A percentile compares a stretch with the other conserved stretches of the same genome.
These are phyloP conservation scores for Lottia gigantea DNA, from an alignment of 2,888 invertebrate genomes.

Conservation along the genomic window DNA sequence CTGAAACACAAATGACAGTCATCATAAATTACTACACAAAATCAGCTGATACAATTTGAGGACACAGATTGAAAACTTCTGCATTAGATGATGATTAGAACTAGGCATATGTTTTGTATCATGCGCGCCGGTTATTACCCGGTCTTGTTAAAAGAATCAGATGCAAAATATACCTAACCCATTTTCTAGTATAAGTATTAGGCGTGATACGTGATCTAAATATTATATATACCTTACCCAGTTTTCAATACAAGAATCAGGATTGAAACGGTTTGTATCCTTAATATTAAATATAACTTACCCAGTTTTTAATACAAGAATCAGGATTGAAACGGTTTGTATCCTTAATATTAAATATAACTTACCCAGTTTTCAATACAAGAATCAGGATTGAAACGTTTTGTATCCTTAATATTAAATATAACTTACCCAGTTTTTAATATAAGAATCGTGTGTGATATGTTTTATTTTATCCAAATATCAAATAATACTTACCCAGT, in stretches of 20 bases:
- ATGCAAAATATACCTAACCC: not conserved
- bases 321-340: slow-evolving; percentile 94
- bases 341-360: slow-evolving; percentile 85
- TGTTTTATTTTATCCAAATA: slow-evolving; percentile 95
- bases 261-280: slow-evolving; percentile 94
- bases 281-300: slow-evolving; percentile 78
- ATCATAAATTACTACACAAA: not conserved
- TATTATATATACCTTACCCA: slow-evolving; percentile 75
- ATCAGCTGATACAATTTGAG: too few relatives aligned
- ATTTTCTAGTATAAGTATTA: slow-evolving; percentile 81
- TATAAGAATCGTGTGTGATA: slow-evolving; percentile 91
- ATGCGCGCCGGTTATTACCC: too few relatives aligned
- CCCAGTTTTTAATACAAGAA: slow-evolving; percentile 88
- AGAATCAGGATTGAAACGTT: slow-evolving; percentile 89
- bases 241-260: slow-evolving; percentile 80
- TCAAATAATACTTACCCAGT: slow-evolving; percentile 80
- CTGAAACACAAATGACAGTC: slow-evolving; percentile 59
- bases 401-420: slow-evolving; percentile 91
- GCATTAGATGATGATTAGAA: too few relatives aligned
- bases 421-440: slow-evolving; percentile 79
- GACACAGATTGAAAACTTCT: too few relatives aligned
- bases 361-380: slow-evolving; percentile 74
- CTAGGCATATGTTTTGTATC: too few relatives aligned
- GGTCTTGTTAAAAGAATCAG: too few relatives aligned
- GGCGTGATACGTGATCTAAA: slow-evolving; percentile 91